Base-by-base conservation (phyloP, 1,140 invertebrate species). In the Lordiphosa mommai region DNA sequence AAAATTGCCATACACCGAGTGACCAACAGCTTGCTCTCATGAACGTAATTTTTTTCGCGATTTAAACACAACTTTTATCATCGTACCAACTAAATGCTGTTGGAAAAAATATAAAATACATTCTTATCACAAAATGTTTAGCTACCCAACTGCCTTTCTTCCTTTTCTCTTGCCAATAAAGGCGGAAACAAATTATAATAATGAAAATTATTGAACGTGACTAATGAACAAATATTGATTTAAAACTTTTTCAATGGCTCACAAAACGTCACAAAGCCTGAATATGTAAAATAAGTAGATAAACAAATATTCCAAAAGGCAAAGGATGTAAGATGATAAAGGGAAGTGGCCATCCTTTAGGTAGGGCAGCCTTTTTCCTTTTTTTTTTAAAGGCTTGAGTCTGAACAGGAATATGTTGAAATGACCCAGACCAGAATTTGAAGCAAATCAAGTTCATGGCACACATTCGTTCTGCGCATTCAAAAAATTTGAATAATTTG, bases 211-310 rank as follows among this genome's bases (percentile, higher is more conserved):
- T 84, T 72, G 58, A 69, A 66, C 55, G 70, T 65, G 60, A 84
- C 77, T 84, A 84, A 84, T 77, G 72, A 77, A 41, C 68, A 85
- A 84, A 84, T 84, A 85, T 84, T 84, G 59, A 77, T 63, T 77
- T 66, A 47, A 47, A 56, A 49, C 51, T 57, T 68, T 59, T 17
- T 34, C 55, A 57, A 33, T 30, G 36, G 43, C 36, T 37, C 12
- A 46, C 30, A 50, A 43, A 55, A 30, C 23, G 23, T 7, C 23
- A 77, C 52, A 68, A 67, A 61, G 58, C 4, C 32, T 32, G 49
- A 51, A 63, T 64, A 82, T 84, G 67, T 29, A 51, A 80, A 70
- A 65, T 7, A 43, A 29, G 27, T 59, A 72, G 71, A 71, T 76
- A 63, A 73, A 58, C 58, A 76, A 84, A 84, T 55, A 61, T 9